Base-by-base conservation (phyloP, 2,888 invertebrate species). In the Phaedon cochleariae region DNA sequence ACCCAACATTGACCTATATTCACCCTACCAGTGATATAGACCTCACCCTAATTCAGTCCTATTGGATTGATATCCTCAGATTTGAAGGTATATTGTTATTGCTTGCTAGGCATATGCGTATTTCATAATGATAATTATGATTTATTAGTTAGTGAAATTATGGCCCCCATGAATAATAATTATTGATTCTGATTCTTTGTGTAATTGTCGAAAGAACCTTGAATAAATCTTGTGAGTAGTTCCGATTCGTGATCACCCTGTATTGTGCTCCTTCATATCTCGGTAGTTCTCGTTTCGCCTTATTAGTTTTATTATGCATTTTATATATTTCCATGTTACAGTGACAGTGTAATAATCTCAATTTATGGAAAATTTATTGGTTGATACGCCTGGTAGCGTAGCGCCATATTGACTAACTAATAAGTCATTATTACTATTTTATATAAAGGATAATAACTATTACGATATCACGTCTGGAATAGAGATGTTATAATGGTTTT, bases 401-500 rank as follows among this genome's bases (percentile, higher is more conserved):
- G 41, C 45, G 46, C 41, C 46, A 17, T 29, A 26, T 37, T 9
- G 22, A 57, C 57, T 9, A 15, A 57, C 57, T 57, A 57, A 57
- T 57, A 57, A 46, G 57, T 57, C 26, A 57, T 46, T 29, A 57
- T 41, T n/a, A 57, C 26, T 57, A 45, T 57, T 57, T 57, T 15
- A 41, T 57, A 57, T 46, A 45, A 26, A 45, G 45, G 45, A 57
- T 54, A 54, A 54, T 54, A 31, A 52, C 45, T 46, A 18, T 45
- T 57, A 57, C 57, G 26, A 45, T 45, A 54, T 61, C 29, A 41
- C 41, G 46, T 45, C 64, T 20, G 34, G 48, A 46, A 54, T 59
- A 59, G 54, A 59, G 53, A 64, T 59, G 59, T 53, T 46, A 53
- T 34, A 52, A 49, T 61, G 53, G 46, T 52, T 59, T 64, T 54